Percentiles rank a stretch among this genome's conserved stretches.
phyloP scores from a whole-genome alignment of 2,113 vertebrate genomes.

The Merops nubicus region DNA sequence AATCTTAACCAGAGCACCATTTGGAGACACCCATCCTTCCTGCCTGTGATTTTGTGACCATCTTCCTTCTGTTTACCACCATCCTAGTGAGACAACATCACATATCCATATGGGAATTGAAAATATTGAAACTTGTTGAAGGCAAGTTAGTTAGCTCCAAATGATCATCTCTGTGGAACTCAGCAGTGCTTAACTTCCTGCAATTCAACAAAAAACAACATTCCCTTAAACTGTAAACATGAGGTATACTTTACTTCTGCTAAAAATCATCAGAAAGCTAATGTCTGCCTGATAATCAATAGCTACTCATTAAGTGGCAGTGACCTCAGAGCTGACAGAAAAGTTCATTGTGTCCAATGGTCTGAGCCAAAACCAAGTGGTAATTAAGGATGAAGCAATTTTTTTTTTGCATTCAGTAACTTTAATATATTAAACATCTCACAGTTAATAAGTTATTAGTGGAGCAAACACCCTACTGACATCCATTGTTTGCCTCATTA shows the following conservation, averaged over 20 bases:
- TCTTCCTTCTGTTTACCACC: background rate
- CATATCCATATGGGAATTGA: background rate
- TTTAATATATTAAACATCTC: background rate
- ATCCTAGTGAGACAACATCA: background rate
- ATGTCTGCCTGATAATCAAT: background rate
- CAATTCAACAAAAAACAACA: rapidly evolving
- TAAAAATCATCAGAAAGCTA: background rate
- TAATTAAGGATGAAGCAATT: background rate
- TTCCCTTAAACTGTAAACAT: background rate
- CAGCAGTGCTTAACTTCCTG: background rate
- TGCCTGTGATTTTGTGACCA: background rate
- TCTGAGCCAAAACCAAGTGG: background rate
- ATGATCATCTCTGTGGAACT: background rate
- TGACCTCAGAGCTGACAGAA: background rate
- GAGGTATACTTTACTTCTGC: background rate
- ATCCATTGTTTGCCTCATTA: background rate
- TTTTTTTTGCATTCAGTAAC: background rate
- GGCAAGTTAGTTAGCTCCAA: background rate
- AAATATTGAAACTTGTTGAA: background rate
- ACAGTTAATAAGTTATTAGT: background rate
- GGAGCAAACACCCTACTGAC: background rate
- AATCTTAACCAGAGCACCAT: background rate
- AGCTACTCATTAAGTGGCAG: background rate
- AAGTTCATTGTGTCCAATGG: background rate
- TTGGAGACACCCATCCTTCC: background rate